Evolutionary conservation across 1,140 invertebrate genomes (phyloP).

Genomic region (Drosophila pseudoobscura): DNA sequence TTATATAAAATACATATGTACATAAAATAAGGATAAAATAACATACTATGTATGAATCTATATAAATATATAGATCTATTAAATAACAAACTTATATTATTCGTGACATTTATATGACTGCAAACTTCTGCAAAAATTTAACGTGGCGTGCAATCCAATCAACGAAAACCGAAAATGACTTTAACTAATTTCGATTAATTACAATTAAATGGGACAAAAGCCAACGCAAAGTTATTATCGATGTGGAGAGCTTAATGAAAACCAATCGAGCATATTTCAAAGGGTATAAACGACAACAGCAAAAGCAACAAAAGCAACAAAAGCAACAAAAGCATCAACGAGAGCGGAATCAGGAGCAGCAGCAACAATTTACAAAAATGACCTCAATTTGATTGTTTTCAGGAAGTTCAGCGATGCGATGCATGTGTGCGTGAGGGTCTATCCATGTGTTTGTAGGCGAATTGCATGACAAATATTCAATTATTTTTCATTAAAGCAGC

Average conservation of each 20-base stretch:
- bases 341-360: conserved; percentile 22
- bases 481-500: conserved; percentile 70
- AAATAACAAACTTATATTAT: too few relatives aligned
- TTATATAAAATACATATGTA: too few relatives aligned
- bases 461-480: conserved; percentile 63
- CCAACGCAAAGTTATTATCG: conserved; percentile 21
- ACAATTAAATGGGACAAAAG: conserved; percentile 12
- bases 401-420: conserved; percentile 43
- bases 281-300: conserved; percentile 7
- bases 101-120: too few relatives aligned
- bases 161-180: not conserved
- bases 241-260: conserved; percentile 33
- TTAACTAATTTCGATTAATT: conserved; percentile 27
- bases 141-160: not conserved
- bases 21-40: too few relatives aligned
- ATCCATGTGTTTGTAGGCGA: conserved; percentile 29
- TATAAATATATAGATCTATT: too few relatives aligned
- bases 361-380: conserved; percentile 53
- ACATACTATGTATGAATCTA: too few relatives aligned
- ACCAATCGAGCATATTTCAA: conserved; percentile 42
- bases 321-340: conserved; percentile 13
- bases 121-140: too few relatives aligned
- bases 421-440: conserved; percentile 4
- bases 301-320: conserved; percentile 9
- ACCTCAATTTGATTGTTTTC: conserved; percentile 63